Conservation (phyloP, 1,140 invertebrate genomes). For the Sitodiplosis mosellana region DNA sequence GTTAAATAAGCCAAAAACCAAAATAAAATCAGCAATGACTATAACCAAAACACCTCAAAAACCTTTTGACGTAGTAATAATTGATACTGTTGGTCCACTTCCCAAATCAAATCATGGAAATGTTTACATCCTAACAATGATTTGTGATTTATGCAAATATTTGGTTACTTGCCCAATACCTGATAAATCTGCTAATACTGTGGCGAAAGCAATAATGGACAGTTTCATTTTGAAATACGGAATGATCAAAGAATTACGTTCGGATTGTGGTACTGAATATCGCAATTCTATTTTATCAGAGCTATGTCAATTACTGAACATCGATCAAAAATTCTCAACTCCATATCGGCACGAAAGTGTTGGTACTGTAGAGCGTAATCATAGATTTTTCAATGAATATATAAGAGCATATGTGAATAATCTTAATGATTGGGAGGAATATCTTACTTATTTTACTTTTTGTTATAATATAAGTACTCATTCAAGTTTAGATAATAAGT, state of each 20-base stretch:
- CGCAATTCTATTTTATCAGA: background rate
- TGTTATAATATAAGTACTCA: slow-evolving; percentile 1
- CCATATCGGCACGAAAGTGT: slow-evolving; percentile 1
- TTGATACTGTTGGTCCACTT: slow-evolving; percentile 7
- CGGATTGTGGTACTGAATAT: background rate
- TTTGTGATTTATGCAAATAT: background rate
- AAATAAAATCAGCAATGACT: slow-evolving; percentile 5
- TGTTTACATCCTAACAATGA: slow-evolving; percentile 7
- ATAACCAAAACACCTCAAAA: slow-evolving; percentile 8
- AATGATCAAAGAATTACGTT: background rate
- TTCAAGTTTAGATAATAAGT: slow-evolving; percentile 2
- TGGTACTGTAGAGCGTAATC: background rate
- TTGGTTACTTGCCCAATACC: background rate
- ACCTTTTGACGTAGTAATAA: slow-evolving; percentile 6
- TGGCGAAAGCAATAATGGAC: background rate
- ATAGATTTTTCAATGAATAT: slow-evolving; percentile 3
- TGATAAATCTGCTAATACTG: background rate
- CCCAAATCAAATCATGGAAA: slow-evolving; percentile 4
- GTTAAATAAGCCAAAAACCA: background rate
- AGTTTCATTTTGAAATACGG: background rate
- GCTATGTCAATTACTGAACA: background rate
- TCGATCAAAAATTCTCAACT: background rate
- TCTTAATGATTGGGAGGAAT: slow-evolving; percentile 3
- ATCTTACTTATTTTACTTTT: slow-evolving; percentile 4
- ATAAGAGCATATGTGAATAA: slow-evolving; percentile 1